Base-by-base conservation (phyloP, 2,888 invertebrate genomes). In the Bellardia pandia region DNA sequence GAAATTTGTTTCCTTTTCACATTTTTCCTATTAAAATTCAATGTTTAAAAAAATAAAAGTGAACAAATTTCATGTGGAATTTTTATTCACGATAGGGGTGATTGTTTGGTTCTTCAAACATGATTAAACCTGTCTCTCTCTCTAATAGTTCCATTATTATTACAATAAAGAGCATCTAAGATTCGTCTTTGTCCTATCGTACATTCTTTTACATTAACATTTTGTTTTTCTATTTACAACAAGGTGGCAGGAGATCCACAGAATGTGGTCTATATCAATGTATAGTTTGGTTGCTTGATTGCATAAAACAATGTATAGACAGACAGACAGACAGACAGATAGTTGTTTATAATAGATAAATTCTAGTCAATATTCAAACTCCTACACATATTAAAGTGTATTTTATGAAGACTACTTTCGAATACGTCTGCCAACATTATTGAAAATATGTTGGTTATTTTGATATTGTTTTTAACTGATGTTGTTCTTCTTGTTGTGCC, bases 361-460 rank as follows among this genome's bases (percentile, higher is more conserved):
- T 60, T 66, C 16, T 76, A 83, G 86, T 83, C 79, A 80, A 83
- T 86, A 86, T 79, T 83, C 68, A 58, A 58, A 30, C n/a, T 37
- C 16, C 45, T 16, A 62, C 74, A 82, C 56, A 82, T 77, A 51
- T 51, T 45, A 9, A 6, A 58, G 40, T 58, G n/a, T 58, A 75
- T 71, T 83, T 77, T 56, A 83, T 83, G 45, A 83, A 72, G 62
- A 77, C 37, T 48, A 33, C 66, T 64, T 42, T n/a, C 30, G 56
- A 56, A 45, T 48, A 37, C 37, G 53, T 71, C 83, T 71, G 62
- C 60, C 58, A 48, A 37, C 45, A 48, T 58, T 80, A 85, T 85
- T 78, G 87, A 77, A 85, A 80, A 81, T 85, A 81, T 80, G 60
- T 81, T 81, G 74, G 72, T 82, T 74, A 60, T 76, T 75, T 84